Evolutionary conservation across 2,888 invertebrate genomes (phyloP).

Genomic region (Lithosia quadra): DNA sequence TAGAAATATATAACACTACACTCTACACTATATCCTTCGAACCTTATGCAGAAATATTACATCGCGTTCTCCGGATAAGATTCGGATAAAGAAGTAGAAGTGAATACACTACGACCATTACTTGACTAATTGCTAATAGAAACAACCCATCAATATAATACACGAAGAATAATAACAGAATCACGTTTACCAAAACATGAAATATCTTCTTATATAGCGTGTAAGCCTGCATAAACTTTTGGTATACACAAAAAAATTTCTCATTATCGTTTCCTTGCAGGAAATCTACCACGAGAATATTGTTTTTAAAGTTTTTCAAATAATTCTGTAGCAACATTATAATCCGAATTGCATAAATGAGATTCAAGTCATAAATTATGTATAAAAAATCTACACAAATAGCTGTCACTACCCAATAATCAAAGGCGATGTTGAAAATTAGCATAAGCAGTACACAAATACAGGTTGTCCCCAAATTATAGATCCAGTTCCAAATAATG

Average conservation of each 20-base stretch:
- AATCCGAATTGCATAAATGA: slow-evolving; percentile 8
- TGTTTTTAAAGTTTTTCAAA: background rate
- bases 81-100: background rate
- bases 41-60: background rate
- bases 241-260: background rate
- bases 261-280: background rate
- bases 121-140: background rate
- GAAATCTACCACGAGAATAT: background rate
- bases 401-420: background rate
- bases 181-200: slow-evolving; percentile 7
- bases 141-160: background rate
- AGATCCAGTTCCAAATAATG: background rate
- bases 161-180: background rate
- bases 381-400: background rate
- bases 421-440: background rate
- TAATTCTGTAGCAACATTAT: background rate
- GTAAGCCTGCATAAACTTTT: slow-evolving; percentile 11
- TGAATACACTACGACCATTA: background rate
- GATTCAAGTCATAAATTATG: slow-evolving; percentile 5
- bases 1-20: too few species aligned
- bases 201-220: slow-evolving; percentile 11
- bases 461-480: background rate
- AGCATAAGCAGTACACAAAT: background rate
- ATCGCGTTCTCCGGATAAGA: background rate
- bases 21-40: too few species aligned